Percentiles rank a stretch among this genome's conserved stretches.
Evolutionary conservation across 2,113 vertebrate genomes (phyloP).

Genomic region (Polypterus bichir): DNA sequence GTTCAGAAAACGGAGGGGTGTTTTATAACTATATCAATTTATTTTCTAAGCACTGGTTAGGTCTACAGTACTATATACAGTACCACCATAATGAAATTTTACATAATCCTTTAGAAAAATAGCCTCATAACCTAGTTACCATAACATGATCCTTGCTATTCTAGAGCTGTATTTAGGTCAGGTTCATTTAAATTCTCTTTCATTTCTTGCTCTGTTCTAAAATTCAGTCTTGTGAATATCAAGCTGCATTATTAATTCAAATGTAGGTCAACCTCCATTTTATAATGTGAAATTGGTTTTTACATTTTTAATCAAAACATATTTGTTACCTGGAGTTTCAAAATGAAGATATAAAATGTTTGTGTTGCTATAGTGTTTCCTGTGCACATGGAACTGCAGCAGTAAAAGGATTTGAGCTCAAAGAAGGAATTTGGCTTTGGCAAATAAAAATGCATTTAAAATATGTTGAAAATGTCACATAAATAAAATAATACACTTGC

Average conservation of each 20-base stretch:
- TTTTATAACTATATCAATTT: too few species aligned
- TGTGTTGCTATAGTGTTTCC: too few species aligned
- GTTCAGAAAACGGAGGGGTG: too few species aligned
- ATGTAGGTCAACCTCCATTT: conserved; percentile 62
- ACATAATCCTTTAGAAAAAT: conserved; percentile 48
- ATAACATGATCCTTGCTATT: conserved; percentile 55
- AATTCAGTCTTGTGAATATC: conserved; percentile 33
- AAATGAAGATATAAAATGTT: conserved; percentile 1
- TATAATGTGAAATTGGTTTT: conserved; percentile 50
- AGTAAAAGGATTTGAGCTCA: too few species aligned
- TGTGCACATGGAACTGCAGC: too few species aligned
- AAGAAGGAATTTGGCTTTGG: too few species aligned
- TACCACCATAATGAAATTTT: conserved; percentile 24
- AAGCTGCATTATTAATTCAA: conserved; percentile 53
- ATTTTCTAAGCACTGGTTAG: too few species aligned
- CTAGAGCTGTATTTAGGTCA: conserved; percentile 63
- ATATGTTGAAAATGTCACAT: too few species aligned
- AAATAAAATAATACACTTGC: too few species aligned
- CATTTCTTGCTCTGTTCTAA: conserved; percentile 49
- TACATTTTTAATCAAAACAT: conserved; percentile 55
- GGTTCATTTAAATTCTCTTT: conserved; percentile 66
- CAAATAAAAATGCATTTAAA: too few species aligned
- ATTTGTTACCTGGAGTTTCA: conserved; percentile 20
- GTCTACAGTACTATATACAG: too few species aligned
- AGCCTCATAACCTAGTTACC: conserved; percentile 64